Conservation (phyloP, 2,888 invertebrate species). For the Phaonia tiefii region DNA sequence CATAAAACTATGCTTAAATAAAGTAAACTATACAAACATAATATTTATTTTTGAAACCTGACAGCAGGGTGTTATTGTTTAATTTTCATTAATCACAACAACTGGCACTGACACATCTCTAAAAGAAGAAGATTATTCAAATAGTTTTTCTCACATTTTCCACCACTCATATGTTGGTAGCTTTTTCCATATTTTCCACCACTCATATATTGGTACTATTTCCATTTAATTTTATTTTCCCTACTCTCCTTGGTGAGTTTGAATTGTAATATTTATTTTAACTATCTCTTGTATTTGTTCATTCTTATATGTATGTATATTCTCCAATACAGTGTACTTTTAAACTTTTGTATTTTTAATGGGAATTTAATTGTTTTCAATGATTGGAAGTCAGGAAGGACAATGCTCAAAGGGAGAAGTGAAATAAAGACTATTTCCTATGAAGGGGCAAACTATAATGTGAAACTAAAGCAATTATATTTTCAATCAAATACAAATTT, state of each 20-base stretch:
- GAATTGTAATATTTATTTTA: neutral
- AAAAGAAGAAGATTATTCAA: no score
- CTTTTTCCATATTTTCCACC: neutral
- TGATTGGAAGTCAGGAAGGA: neutral
- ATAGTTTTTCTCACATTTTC: neutral
- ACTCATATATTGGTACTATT: neutral
- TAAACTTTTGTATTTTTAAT: neutral
- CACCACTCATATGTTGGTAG: neutral
- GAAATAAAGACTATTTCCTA: no score
- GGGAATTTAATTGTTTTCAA: neutral
- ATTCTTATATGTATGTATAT: no score
- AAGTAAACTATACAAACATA: no score
- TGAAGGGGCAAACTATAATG: no score
- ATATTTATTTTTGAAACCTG: no score
- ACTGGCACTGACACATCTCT: neutral
- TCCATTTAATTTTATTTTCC: neutral
- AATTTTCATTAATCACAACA: conserved; percentile 6
- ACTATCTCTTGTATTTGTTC: no score
- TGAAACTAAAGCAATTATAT: no score
- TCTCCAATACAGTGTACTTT: no score
- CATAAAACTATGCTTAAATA: no score
- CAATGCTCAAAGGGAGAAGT: no score
- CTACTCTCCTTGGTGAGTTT: neutral
- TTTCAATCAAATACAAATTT: no score
- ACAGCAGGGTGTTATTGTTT: neutral